A percentile compares a stretch with the other conserved stretches of the same genome.
phyloP scores from a whole-genome alignment of 2,797 vertebrate species.

The Knipowitschia caucasica region DNA sequence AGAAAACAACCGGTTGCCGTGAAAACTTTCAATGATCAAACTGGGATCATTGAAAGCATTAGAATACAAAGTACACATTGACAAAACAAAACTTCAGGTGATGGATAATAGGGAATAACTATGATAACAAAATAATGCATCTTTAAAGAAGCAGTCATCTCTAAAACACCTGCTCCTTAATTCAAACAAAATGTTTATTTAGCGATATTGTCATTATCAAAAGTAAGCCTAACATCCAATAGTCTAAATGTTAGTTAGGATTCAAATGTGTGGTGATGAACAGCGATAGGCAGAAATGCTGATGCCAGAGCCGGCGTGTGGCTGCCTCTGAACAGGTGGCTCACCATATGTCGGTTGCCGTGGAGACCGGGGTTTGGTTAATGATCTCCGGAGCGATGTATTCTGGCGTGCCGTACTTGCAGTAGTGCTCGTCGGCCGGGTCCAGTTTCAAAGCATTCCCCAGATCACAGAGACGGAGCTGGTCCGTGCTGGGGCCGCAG shows the following conservation, averaged over 20 bases:
- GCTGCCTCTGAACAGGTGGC: conserved; percentile 41
- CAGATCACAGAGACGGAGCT: conserved; percentile 91
- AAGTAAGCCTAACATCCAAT: neutral
- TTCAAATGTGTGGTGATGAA: neutral
- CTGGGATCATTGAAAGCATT: no score
- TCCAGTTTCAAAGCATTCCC: conserved; percentile 85
- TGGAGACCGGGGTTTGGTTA: conserved; percentile 90
- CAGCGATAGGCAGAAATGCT: conserved; percentile 3
- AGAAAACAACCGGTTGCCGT: no score
- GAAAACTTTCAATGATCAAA: no score
- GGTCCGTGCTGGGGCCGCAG: conserved; percentile 77
- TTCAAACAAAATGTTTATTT: neutral
- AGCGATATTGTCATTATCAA: neutral
- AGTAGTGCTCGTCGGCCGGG: conserved; percentile 80
- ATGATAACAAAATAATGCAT: no score
- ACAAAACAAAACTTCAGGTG: no score
- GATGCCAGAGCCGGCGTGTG: conserved; percentile 10
- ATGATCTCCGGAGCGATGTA: conserved; percentile 93
- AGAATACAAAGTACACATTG: no score
- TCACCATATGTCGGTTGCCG: conserved; percentile 93
- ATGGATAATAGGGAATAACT: no score
- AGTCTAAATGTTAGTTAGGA: neutral
- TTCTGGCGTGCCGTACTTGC: conserved; percentile 92
- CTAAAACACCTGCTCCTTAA: no score
- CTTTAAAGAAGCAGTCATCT: no score